These are phyloP conservation scores for Microchirus variegatus DNA, from an alignment of 2,797 vertebrate species.

Conservation along the genomic window DNA sequence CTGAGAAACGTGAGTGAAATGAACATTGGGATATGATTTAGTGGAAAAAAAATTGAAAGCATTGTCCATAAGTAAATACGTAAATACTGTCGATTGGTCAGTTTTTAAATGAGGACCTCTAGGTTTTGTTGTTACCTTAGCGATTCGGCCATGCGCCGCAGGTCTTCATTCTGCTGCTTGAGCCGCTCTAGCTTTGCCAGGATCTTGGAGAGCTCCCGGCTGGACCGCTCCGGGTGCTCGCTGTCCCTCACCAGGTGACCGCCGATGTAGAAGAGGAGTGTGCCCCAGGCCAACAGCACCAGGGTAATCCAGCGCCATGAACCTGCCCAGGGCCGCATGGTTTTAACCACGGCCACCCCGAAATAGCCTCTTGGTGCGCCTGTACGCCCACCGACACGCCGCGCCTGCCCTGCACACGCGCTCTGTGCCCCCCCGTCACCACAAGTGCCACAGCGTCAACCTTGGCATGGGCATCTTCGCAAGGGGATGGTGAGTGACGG, in stretches of 20 bases:
- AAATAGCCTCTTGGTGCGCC: conserved; percentile 53
- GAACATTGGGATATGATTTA: no score
- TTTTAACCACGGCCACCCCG: conserved; percentile 61
- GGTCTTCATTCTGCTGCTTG: conserved; percentile 98
- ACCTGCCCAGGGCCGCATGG: conserved; percentile 98
- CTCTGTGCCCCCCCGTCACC: conserved; percentile 68
- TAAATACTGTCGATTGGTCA: no score
- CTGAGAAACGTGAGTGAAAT: no score
- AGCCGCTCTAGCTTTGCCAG: conserved; percentile 96
- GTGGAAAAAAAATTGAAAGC: no score
- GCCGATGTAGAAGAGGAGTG: conserved; percentile 96
- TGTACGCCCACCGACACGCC: conserved; percentile 51
- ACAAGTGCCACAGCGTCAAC: conserved; percentile 60
- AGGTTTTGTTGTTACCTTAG: conserved; percentile 84
- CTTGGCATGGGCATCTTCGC: conserved; percentile 62
- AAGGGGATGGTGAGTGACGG: conserved; percentile 35
- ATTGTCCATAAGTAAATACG: no score
- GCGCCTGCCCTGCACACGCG: conserved; percentile 47
- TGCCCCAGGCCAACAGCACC: conserved; percentile 98
- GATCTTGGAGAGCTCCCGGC: conserved; percentile 96
- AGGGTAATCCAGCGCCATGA: conserved; percentile 99
- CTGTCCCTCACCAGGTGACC: conserved; percentile 97
- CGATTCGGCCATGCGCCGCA: conserved; percentile 96
- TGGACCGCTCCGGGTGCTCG: conserved; percentile 94
- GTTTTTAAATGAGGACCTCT: no score